Conservation (phyloP, 2,888 invertebrate genomes). For the Andricus curvator region DNA sequence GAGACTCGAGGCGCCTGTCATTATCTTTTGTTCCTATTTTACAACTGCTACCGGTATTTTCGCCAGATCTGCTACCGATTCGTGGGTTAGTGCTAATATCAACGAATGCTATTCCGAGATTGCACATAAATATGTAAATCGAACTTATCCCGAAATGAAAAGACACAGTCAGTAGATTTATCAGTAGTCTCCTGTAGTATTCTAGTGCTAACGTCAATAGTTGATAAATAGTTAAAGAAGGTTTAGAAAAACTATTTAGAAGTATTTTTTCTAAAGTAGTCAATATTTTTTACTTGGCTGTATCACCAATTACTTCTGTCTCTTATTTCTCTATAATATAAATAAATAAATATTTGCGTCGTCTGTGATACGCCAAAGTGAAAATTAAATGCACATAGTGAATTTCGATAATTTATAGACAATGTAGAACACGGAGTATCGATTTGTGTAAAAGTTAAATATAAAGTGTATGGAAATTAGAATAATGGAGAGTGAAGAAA, state of each 20-base stretch:
- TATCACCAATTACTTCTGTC: not conserved
- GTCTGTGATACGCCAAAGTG: not conserved
- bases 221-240: not conserved
- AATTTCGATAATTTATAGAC: not conserved
- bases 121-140: slow-evolving; percentile 1
- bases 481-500: not conserved
- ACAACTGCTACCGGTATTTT: slow-evolving; percentile 13
- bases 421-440: not conserved
- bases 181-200: not conserved
- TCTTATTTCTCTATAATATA: not conserved
- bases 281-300: not conserved
- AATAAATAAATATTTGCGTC: slow-evolving; percentile 16
- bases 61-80: slow-evolving; percentile 12
- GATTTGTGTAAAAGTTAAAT: not conserved
- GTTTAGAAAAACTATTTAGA: not conserved
- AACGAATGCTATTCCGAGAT: slow-evolving; percentile 21
- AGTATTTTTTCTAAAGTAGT: not conserved
- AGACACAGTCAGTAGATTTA: not conserved
- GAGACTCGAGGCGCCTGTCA: slow-evolving; percentile 34
- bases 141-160: not conserved
- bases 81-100: slow-evolving; percentile 17
- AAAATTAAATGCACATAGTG: not conserved
- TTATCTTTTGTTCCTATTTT: slow-evolving; percentile 27
- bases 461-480: not conserved
- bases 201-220: not conserved